Percentiles rank a stretch among this genome's conserved stretches.
Conservation (phyloP, 2,113 vertebrate species). For the Oncorhynchus masou region DNA sequence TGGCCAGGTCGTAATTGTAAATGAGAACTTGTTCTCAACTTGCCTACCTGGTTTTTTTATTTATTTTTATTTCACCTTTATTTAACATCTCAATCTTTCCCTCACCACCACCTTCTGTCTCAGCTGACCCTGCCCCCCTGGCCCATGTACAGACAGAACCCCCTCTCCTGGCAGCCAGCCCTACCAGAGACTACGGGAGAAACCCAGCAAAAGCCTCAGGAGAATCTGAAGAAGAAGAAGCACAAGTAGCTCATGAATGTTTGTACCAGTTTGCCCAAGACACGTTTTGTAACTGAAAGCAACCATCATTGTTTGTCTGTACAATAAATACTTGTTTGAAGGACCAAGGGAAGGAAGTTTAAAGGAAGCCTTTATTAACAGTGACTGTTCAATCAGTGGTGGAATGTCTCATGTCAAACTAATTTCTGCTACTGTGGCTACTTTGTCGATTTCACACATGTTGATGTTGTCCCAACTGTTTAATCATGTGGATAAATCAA, state of each 20-base stretch:
- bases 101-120: constrained; percentile 11
- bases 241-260: constrained; percentile 78
- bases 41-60: too few species aligned
- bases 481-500: constrained; percentile 10
- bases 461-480: constrained; percentile 6
- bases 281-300: constrained; percentile 2
- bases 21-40: too few species aligned
- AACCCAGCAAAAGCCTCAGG: constrained; percentile 81
- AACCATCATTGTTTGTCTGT: constrained; percentile 23
- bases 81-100: not conserved
- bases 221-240: constrained; percentile 87
- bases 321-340: constrained; percentile 14
- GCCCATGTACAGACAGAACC: constrained; percentile 91
- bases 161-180: constrained; percentile 88
- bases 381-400: constrained; percentile 22
- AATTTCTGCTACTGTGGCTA: constrained; percentile 5
- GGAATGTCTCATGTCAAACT: constrained; percentile 19
- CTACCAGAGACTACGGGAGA: constrained; percentile 78
- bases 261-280: not conserved
- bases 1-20: too few species aligned
- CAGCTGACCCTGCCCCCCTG: constrained; percentile 94
- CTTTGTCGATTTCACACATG: not conserved
- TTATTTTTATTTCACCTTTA: too few species aligned
- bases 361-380: constrained; percentile 28
- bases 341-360: not conserved